Evolutionary conservation across 2,113 vertebrate genomes (phyloP), one percentile per base, ranked within the genome.

Genomic region (Coracopsis vasa): DNA sequence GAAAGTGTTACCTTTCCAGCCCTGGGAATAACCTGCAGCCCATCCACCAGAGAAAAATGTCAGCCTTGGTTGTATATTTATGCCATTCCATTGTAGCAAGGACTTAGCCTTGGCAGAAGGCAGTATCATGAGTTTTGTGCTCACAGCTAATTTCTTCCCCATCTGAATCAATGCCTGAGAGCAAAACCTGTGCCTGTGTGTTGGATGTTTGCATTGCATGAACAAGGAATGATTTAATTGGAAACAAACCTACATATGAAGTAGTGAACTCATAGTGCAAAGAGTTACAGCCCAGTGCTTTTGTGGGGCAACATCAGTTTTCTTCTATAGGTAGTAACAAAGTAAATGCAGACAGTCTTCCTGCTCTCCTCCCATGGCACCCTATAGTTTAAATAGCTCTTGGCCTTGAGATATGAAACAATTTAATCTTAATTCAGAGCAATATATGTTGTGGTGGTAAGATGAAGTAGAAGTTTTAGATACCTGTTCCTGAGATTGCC

Each of bases 391-490:
- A 45, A 88, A 18, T 29, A 72, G 78, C 51, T 90, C 90, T 56
- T 42, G 73, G 80, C 91, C 89, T 48, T 41, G 66, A 54, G 47
- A 33, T 39, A 17, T 28, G 62, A 72, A 60, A 62, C 44, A 48
- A 77, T 90, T 96, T 77, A 51, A 90, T 92, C 88, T 94, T 62
- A 10, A 80, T 94, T 65, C 74, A 66, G 88, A 45, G 42, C 66
- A 90, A 7, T 4, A n/a, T 27, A 16, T 18, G 44, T 69, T 51
- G 71, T 20, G 61, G 27, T 42, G 79, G 53, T 39, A 78, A 64
- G 31, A 7, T 35, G 67, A 71, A 88, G 75, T 2, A 48, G 62
- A 77, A 51, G 85, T 77, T 80, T 82, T 56, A 86, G 82, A 31
- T 77, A 50, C 48, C 27, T 28, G 33, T 64, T 60, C 18, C 48